These are phyloP conservation scores for Metaphire vulgaris DNA, from an alignment of 1,140 invertebrate genomes.

Conservation along the genomic window DNA sequence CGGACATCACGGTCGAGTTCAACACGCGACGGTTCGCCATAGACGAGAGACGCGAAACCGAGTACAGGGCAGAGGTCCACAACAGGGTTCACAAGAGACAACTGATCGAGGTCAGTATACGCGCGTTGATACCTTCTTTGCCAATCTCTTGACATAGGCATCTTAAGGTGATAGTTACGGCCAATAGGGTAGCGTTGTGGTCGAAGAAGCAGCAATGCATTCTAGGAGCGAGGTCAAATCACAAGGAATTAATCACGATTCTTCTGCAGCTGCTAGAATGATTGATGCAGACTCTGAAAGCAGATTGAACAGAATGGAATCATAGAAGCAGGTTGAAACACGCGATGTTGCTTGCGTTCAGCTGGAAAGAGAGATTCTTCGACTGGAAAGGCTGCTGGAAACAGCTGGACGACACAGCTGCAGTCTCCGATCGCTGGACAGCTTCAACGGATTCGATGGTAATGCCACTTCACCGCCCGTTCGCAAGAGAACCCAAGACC, in stretches of 20 bases:
- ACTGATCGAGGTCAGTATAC: conserved; percentile 59
- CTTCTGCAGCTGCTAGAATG: too few relatives aligned
- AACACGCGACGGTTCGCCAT: conserved; percentile 66
- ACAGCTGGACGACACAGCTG: conserved; percentile 29
- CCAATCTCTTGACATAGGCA: too few relatives aligned
- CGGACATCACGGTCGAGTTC: conserved; percentile 77
- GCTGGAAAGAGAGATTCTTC: conserved; percentile 69
- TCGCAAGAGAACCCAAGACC: background rate
- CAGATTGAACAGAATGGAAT: too few relatives aligned
- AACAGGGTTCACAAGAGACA: conserved; percentile 80
- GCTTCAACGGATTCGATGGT: background rate
- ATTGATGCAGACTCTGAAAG: too few relatives aligned
- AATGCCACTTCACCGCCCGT: background rate
- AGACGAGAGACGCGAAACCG: conserved; percentile 63
- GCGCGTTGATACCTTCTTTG: background rate
- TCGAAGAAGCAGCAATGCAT: too few relatives aligned
- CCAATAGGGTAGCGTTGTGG: too few relatives aligned
- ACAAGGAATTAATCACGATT: too few relatives aligned
- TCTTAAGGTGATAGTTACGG: too few relatives aligned
- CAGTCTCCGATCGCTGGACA: background rate
- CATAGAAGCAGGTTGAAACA: too few relatives aligned
- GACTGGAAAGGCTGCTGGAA: conserved; percentile 64
- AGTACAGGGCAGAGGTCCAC: conserved; percentile 80
- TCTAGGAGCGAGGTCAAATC: too few relatives aligned
- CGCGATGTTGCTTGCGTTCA: too few relatives aligned